These are phyloP conservation scores for Leptinotarsa tumamoca DNA, from an alignment of 2,888 invertebrate genomes.

Conservation along the genomic window DNA sequence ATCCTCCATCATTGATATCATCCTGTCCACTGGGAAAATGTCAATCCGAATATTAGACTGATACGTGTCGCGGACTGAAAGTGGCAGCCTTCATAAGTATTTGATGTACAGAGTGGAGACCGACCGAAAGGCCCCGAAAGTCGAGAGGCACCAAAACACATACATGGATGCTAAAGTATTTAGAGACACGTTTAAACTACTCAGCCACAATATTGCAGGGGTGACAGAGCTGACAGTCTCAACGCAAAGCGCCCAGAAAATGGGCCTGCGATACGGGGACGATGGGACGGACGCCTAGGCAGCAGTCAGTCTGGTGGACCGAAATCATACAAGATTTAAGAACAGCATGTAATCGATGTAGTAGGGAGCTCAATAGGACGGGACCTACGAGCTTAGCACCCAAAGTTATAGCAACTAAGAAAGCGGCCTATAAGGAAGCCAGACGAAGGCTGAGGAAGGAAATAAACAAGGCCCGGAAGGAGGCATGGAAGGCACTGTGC, in stretches of 20 bases:
- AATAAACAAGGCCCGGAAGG: not conserved
- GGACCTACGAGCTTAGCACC: not conserved
- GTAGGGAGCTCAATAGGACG: not conserved
- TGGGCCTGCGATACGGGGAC: not conserved
- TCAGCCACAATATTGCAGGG: not conserved
- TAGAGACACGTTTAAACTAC: not conserved
- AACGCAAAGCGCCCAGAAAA: not conserved
- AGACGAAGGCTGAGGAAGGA: not conserved
- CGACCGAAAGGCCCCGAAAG: not conserved
- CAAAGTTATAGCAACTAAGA: not conserved
- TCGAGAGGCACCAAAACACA: not conserved
- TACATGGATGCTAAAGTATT: not conserved
- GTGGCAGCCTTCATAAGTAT: not conserved
- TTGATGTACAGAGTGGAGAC: not conserved
- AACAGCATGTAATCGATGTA: not conserved
- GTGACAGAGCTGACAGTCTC: not conserved
- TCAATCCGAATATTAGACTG: not conserved
- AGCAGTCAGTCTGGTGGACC: not conserved
- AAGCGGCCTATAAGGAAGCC: too few relatives aligned
- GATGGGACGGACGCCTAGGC: not conserved
- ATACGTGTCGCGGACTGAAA: not conserved
- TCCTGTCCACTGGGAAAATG: not conserved
- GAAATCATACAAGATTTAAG: not conserved
- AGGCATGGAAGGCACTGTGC: not conserved
- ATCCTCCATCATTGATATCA: slow-evolving; percentile 3